Base-by-base conservation (phyloP, 2,888 invertebrate genomes). In the Tetrapedia diversipes region DNA sequence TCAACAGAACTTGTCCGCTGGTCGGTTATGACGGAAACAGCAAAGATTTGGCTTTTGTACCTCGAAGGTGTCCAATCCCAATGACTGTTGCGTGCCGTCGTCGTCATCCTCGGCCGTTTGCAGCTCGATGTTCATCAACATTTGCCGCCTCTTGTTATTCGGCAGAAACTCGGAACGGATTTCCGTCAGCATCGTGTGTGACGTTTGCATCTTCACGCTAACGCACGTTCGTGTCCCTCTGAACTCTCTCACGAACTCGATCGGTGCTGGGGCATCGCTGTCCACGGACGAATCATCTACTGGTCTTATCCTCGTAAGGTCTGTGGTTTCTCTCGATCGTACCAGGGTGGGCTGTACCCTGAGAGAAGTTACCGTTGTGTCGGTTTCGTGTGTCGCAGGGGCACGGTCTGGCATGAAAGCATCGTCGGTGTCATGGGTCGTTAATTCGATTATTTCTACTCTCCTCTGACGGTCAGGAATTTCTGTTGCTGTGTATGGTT, bases 121-220 rank as follows among this genome's bases (percentile, higher is more conserved):
- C 19, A 83, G 16, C 32, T 61, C 77, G 41, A 83, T 81, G n/a
- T 57, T 83, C 81, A 83, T 75, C 65, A 77, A 27, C 16, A 83
- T 24, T 6, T 56, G 68, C 29, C 37, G 61, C 56, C 59, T 81
- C 43, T 61, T 79, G 32, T 71, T 70, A 0, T 63, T 72, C 8
- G 66, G 16, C 34, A 71, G 39, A 24, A 65, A 73, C 45, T 83
- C 75, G 11, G 83, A 83, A 24, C 83, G 29, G 29, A 83, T 80
- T 39, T 75, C 66, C 56, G 77, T 74, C 4, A 83, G 61, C 29
- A 83, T 73, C 45, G 81, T 77, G 68, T 68, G 75, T 10, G 75
- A 79, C 59, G 83, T 83, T 60, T 81, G 83, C 64, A 75, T 66
- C 22, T 77, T 49, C n/a, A 83, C 43, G 68, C 66, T 83, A 47